phyloP scores from a whole-genome alignment of 2,113 vertebrate species.

The Girardinichthys multiradiatus region DNA sequence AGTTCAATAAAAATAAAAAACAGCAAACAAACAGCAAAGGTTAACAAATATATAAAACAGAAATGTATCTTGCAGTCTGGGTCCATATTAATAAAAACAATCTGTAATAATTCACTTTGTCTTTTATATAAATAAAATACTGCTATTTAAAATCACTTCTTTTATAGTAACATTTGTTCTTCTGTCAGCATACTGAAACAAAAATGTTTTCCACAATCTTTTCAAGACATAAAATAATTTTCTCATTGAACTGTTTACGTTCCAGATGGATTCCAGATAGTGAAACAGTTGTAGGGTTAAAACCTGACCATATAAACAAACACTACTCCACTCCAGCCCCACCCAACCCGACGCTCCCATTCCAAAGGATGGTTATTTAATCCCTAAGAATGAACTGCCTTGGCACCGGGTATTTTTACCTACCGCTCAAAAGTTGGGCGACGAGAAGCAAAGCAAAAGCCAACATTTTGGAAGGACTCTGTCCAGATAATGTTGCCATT shows the following conservation, averaged over 20 bases:
- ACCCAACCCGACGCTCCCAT: constrained; percentile 33
- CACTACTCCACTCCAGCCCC: constrained; percentile 46
- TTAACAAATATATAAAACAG: not conserved
- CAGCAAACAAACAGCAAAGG: constrained; percentile 1
- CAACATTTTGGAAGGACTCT: constrained; percentile 30
- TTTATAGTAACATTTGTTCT: constrained; percentile 45
- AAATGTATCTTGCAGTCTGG: not conserved
- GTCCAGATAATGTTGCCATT: constrained; percentile 70
- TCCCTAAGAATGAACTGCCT: constrained; percentile 23
- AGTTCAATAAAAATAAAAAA: constrained; percentile 23
- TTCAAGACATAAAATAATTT: not conserved
- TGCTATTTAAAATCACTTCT: constrained; percentile 21
- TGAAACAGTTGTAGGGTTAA: constrained; percentile 71
- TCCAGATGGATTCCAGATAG: constrained; percentile 37
- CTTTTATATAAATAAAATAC: not conserved
- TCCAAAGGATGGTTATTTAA: constrained; percentile 10
- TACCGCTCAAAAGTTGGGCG: constrained; percentile 51
- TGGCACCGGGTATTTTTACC: constrained; percentile 27
- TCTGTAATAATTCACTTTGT: not conserved
- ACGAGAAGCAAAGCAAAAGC: constrained; percentile 49
- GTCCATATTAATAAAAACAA: not conserved
- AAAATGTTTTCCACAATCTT: not conserved
- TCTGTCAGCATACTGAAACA: not conserved
- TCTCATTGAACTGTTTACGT: not conserved
- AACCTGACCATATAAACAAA: constrained; percentile 65